A percentile compares a stretch with the other conserved stretches of the same genome.
phyloP scores from a whole-genome alignment of 2,888 invertebrate species.

The Ecliptopera silaceata region DNA sequence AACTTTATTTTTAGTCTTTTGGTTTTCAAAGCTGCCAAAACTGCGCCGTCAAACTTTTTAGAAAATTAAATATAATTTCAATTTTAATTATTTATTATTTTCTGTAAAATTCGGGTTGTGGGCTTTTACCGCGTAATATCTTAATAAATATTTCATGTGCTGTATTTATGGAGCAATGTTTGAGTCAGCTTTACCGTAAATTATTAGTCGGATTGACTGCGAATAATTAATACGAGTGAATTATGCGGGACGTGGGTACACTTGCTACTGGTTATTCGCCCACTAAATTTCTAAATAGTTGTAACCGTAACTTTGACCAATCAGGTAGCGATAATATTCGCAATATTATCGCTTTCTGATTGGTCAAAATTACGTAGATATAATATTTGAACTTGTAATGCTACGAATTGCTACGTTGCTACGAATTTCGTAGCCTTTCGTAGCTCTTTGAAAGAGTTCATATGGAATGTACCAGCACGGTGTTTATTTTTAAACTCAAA shows the following conservation, averaged over 20 bases:
- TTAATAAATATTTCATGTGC: too few species aligned
- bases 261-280: neutral
- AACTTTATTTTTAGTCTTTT: too few species aligned
- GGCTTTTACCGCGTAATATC: too few species aligned
- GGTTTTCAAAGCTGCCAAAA: too few species aligned
- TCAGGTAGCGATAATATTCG: neutral
- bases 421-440: conserved; percentile 6
- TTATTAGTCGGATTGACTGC: conserved; percentile 42
- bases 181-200: conserved; percentile 34
- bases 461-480: too few species aligned
- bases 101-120: too few species aligned
- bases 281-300: neutral
- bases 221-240: conserved; percentile 32
- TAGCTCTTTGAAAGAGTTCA: neutral
- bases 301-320: neutral
- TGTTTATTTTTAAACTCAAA: too few species aligned
- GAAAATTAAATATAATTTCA: too few species aligned
- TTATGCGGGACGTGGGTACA: conserved; percentile 24
- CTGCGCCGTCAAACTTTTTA: too few species aligned
- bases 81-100: too few species aligned
- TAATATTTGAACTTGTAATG: neutral
- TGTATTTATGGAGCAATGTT: neutral
- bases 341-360: too few species aligned
- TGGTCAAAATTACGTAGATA: neutral
- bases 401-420: conserved; percentile 4